Evolutionary conservation across 2,888 invertebrate genomes (phyloP).

Genomic region (Cremastinae sp.): DNA sequence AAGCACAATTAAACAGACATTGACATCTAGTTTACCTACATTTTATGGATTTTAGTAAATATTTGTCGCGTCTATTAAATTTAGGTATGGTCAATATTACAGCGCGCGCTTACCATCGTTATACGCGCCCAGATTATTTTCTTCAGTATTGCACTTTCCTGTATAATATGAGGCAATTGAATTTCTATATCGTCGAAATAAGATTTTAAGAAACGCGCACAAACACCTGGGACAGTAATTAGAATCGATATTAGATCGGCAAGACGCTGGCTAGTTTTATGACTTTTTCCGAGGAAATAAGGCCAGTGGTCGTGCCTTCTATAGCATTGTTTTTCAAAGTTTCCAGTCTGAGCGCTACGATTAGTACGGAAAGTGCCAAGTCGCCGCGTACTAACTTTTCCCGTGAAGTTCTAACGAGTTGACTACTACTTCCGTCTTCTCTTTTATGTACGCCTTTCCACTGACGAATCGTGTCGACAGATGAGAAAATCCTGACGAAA

Average conservation of each 20-base stretch:
- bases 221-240: background rate
- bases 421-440: background rate
- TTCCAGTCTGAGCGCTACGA: conserved; percentile 11
- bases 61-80: too few species aligned
- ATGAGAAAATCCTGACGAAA: background rate
- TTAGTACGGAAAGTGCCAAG: conserved; percentile 23
- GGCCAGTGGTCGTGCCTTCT: background rate
- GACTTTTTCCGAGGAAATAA: background rate
- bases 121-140: background rate
- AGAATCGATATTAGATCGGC: background rate
- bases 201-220: background rate
- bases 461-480: background rate
- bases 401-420: conserved; percentile 8
- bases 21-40: too few species aligned
- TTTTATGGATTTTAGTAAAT: too few species aligned
- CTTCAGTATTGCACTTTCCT: background rate
- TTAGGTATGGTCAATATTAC: background rate
- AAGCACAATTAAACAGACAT: too few species aligned
- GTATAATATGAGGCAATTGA: background rate
- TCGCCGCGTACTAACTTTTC: conserved; percentile 6
- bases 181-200: background rate
- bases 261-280: background rate
- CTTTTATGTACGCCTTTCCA: background rate
- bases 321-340: conserved; percentile 19
- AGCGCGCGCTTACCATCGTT: conserved; percentile 4